Conservation (phyloP, 2,113 vertebrate genomes). For the Mormyrus lacerda region DNA sequence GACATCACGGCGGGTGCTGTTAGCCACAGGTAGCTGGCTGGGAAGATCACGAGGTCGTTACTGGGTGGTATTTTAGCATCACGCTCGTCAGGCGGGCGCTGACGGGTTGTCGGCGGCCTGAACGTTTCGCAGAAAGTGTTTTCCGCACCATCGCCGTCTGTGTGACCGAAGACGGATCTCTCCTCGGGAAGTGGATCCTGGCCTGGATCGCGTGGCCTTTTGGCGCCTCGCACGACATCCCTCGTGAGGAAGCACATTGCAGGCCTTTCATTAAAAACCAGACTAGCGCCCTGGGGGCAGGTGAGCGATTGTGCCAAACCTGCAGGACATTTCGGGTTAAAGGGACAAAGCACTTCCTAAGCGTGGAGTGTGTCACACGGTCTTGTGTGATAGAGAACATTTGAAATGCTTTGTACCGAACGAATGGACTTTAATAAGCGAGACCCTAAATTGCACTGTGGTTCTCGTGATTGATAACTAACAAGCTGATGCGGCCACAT, state of each 20-base stretch:
- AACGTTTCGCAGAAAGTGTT: neutral
- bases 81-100: neutral
- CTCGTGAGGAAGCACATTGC: neutral
- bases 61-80: neutral
- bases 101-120: neutral
- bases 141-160: neutral
- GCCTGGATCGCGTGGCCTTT: conserved; percentile 2
- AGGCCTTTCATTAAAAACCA: conserved; percentile 18
- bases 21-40: neutral
- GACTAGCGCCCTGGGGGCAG: neutral
- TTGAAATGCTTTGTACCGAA: neutral
- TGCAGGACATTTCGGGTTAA: neutral
- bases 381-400: neutral
- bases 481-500: neutral
- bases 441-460: neutral
- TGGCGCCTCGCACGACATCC: neutral
- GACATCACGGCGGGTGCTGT: neutral
- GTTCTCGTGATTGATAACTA: neutral
- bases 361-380: neutral
- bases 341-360: neutral
- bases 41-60: neutral
- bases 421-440: neutral
- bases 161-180: neutral
- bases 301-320: neutral
- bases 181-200: conserved; percentile 16